Evolutionary conservation across 2,113 vertebrate species (phyloP).

Genomic region (Aramus guarauna): DNA sequence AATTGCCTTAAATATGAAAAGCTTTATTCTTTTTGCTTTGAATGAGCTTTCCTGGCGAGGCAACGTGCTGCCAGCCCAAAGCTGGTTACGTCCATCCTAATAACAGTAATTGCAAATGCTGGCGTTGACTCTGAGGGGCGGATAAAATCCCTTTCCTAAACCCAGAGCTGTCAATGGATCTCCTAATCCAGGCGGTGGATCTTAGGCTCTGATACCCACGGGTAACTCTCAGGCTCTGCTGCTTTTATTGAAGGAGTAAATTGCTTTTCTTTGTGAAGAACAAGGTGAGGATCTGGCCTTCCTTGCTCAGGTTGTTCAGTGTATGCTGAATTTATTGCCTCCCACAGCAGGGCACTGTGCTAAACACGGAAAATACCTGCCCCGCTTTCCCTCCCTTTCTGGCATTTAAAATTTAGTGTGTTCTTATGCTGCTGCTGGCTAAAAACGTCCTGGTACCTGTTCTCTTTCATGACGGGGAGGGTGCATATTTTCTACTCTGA

Average conservation of each 20-base stretch:
- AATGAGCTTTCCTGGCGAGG: not conserved
- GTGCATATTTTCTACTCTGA: not conserved
- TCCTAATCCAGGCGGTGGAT: slow-evolving; percentile 9
- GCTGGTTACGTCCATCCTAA: not conserved
- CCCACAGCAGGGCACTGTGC: not conserved
- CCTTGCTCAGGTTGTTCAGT: not conserved
- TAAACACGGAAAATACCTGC: not conserved
- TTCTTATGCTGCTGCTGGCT: not conserved
- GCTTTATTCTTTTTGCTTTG: not conserved
- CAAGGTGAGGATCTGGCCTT: not conserved
- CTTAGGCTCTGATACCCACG: not conserved
- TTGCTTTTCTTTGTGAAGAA: not conserved
- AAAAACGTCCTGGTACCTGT: not conserved
- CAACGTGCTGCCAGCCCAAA: not conserved
- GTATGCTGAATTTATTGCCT: not conserved
- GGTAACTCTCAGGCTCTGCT: not conserved
- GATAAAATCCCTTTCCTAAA: not conserved
- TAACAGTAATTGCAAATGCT: not conserved
- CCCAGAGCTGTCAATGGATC: not conserved
- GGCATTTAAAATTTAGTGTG: not conserved
- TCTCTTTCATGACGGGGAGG: not conserved
- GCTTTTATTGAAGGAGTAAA: slow-evolving; percentile 10
- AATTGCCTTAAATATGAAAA: not conserved
- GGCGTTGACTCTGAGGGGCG: not conserved
- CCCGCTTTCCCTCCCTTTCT: not conserved